Evolutionary conservation across 92 coral and sea anemone species (phyloP), one percentile per base, ranked within the genome.

Genomic region (Plumapathes pennacea): DNA sequence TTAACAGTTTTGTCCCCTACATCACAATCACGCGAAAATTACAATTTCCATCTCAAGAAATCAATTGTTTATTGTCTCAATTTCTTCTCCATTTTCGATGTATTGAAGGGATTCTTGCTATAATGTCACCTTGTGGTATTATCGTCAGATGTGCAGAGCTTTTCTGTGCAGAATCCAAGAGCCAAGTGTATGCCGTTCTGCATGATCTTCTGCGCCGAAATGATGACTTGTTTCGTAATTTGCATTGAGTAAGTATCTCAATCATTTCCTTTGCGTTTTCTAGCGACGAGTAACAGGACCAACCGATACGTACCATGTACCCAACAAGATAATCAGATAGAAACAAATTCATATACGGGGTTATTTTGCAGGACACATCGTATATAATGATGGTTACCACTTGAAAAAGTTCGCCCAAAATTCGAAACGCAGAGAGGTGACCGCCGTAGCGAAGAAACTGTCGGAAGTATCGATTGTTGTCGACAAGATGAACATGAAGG

Each of bases 341-440:
- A n/a, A n/a, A n/a, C n/a, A n/a, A n/a, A n/a, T n/a, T n/a, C n/a
- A n/a, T n/a, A n/a, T n/a, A n/a, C n/a, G n/a, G n/a, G n/a, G n/a
- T n/a, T 47, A 18, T 32, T 32, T 47, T 47, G 3, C 28, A 46
- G 53, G 53, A 61, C 47, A 48, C 49, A 43, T 63, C 24, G 38
- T 46, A 46, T 63, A 63, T 48, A 58, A 63, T 32, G 71, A 63
- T 48, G 60, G 58, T 30, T 63, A 58, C 59, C 71, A 63, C 54
- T 49, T 64, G 60, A 48, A 33, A 34, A 64, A 64, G 38, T 64
- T 20, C 38, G 58, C 46, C 5, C 46, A 48, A 39, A 64, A 64
- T 23, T 46, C 71, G 4, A 28, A 30, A 13, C 38, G 71, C 19
- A 30, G 59, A 13, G 44, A 64, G 3, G 12, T 64, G 30, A 31